A percentile compares a stretch with the other conserved stretches of the same genome.
phyloP scores from a whole-genome alignment of 2,797 vertebrate species.

The Knipowitschia caucasica region DNA sequence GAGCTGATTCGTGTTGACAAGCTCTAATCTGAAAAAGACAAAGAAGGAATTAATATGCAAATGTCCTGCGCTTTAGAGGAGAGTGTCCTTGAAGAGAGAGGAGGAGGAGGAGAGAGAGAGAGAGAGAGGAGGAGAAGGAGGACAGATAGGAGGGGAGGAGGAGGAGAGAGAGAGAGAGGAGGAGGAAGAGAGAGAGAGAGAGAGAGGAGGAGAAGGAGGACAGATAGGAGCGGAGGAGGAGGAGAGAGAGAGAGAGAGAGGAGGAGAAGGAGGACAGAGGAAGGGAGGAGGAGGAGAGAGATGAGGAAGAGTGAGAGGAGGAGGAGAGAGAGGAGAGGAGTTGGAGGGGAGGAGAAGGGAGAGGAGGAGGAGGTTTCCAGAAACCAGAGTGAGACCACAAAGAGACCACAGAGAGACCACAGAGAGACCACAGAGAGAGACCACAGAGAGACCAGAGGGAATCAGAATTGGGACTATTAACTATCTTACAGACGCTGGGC shows the following conservation, averaged over 20 bases:
- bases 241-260: no score
- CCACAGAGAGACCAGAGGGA: not conserved
- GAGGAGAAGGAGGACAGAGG: not conserved
- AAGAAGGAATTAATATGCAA: slow-evolving; percentile 99
- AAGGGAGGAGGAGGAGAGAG: not conserved
- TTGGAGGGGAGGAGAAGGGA: not conserved
- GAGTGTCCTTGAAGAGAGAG: slow-evolving; percentile 88
- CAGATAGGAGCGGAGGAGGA: not conserved
- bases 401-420: not conserved
- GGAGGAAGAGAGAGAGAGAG: not conserved
- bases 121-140: not conserved
- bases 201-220: not conserved
- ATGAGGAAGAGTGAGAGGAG: not conserved
- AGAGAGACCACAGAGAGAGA: not conserved
- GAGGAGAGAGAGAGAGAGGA: not conserved
- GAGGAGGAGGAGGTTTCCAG: not conserved
- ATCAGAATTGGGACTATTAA: not conserved
- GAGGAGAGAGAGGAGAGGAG: not conserved
- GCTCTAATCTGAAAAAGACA: slow-evolving; percentile 7
- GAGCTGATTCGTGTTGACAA: slow-evolving; percentile 12
- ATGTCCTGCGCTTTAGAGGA: slow-evolving; percentile 98
- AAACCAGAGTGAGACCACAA: not conserved
- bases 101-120: slow-evolving; percentile 2
- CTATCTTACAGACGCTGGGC: no score
- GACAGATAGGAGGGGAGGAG: not conserved